Evolutionary conservation across 64 coral and sea anemone species (phyloP), one percentile per base, ranked within the genome.

Genomic region (Hydrozoanthus tunicans): DNA sequence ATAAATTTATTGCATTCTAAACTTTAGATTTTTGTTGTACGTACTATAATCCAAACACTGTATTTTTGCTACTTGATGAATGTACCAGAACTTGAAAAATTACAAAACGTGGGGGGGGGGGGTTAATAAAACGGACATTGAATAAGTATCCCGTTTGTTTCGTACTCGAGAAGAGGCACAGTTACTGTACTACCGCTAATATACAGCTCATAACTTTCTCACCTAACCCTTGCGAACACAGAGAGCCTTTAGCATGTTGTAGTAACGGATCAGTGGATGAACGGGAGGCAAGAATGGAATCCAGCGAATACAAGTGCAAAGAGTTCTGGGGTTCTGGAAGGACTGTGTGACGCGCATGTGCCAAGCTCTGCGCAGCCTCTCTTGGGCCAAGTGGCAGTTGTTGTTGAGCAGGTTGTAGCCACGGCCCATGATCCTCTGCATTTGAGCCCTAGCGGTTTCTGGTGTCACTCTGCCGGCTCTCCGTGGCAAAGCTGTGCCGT

Each of bases 361-460:
- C 91, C 91, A 93, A 9, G 9, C 3, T 58, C 60, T 78, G 57
- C 91, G 91, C 82, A 93, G 72, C 59, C 54, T 68, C 56, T 86
- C 80, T 53, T 92, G 91, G 6, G 91, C 91, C 13, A 85, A 56
- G 56, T 92, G 91, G 58, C 91, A 92, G 91, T 93, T 93, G 73
- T 93, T 85, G 6, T 43, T 70, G 66, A 93, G 1, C 6, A 93
- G 62, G 54, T 93, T 69, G 15, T 86, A 93, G 6, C 9, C 1
- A 26, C 3, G 3, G 68, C 73, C 60, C 91, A 93, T 93, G 15
- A 86, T 5, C 2, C 12, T 58, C 65, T 93, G 81, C 91, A 93
- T 93, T 52, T 58, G 77, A 8, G 6, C 10, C 20, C 60, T 23
- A 73, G 91, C 91, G 23, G 15, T 17, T 61, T 88, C 81, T 77